These are phyloP conservation scores for Dromococcyx pavoninus DNA, from an alignment of 2,797 vertebrate species.

Conservation along the genomic window DNA sequence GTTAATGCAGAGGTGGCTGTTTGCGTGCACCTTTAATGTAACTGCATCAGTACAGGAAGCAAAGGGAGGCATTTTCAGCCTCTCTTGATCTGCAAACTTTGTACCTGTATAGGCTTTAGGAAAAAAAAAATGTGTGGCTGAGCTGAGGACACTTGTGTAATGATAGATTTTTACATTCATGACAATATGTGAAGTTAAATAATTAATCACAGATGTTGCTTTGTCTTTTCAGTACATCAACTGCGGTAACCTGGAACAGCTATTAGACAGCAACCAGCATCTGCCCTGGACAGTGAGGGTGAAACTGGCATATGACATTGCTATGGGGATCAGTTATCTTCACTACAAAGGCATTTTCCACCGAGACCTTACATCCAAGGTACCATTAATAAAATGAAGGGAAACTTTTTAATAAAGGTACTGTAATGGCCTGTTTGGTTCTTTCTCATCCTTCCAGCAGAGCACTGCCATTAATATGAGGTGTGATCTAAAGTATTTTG, in stretches of 20 bases:
- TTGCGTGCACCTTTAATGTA: background rate
- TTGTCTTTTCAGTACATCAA: constrained; percentile 91
- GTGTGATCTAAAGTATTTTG: background rate
- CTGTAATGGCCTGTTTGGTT: background rate
- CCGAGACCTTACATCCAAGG: constrained; percentile 98
- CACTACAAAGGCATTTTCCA: constrained; percentile 98
- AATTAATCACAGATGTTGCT: background rate
- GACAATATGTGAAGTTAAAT: background rate
- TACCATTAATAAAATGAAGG: constrained; percentile 35
- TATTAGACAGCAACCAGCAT: constrained; percentile 91
- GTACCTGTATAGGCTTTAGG: background rate
- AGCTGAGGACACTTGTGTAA: background rate
- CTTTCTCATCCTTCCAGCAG: background rate
- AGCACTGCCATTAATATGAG: background rate
- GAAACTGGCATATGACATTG: constrained; percentile 90
- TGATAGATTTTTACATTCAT: background rate
- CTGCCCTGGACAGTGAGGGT: constrained; percentile 90
- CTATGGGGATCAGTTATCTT: constrained; percentile 90
- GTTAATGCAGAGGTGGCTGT: background rate
- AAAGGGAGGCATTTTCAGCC: background rate
- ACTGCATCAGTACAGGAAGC: background rate
- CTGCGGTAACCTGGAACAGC: constrained; percentile 95
- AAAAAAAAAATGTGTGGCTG: background rate
- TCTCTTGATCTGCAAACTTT: background rate
- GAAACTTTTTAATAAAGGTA: background rate